phyloP scores from a whole-genome alignment of 2,113 vertebrate species.

The Sus scrofa region DNA sequence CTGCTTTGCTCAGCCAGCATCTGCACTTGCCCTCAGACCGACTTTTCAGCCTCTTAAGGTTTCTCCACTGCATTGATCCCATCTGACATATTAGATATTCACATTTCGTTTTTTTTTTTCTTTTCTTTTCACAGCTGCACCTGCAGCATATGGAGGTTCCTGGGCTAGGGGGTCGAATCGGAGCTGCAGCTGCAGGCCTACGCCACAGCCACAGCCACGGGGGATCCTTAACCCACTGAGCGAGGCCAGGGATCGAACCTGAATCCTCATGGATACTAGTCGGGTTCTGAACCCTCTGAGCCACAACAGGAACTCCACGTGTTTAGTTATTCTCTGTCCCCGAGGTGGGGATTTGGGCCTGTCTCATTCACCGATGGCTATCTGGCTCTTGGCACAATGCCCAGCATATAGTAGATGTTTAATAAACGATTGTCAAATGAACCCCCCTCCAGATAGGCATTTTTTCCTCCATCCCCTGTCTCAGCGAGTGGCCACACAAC shows the following conservation, averaged over 20 bases:
- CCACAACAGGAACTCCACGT: not conserved
- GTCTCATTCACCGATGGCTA: not conserved
- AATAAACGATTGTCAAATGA: conserved; percentile 19
- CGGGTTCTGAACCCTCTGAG: no score
- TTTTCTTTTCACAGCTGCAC: no score
- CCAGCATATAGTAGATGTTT: not conserved
- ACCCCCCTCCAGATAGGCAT: not conserved
- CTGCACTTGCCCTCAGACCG: not conserved
- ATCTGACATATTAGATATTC: not conserved
- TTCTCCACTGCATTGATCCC: not conserved
- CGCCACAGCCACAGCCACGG: no score
- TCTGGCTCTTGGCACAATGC: not conserved
- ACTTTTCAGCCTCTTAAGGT: not conserved
- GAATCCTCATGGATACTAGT: no score
- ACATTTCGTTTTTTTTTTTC: no score
- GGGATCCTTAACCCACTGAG: no score
- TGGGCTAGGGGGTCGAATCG: no score
- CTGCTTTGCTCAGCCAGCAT: not conserved
- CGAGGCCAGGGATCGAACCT: no score
- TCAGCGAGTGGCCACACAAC: not conserved
- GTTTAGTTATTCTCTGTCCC: not conserved
- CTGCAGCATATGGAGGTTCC: no score
- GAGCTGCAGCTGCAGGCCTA: no score
- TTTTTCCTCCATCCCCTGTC: not conserved
- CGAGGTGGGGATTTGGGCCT: not conserved